Conservation (phyloP, 30 jellyfish, hydroid and myxozoan species). For the Haliclystus octoradiatus region DNA sequence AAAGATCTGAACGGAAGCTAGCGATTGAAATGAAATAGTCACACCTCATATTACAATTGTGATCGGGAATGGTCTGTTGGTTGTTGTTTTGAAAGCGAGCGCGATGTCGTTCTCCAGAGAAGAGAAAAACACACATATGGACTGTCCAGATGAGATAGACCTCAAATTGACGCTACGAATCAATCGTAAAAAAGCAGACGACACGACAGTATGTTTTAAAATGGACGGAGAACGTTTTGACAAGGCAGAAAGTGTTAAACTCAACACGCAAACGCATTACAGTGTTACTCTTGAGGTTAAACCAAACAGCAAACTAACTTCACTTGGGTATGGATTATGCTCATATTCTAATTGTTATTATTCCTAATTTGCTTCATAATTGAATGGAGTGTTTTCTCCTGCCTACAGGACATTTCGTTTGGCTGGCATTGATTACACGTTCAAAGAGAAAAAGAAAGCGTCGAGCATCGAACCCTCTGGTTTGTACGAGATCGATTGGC, state of each 20-base stretch:
- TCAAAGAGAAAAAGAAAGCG: slow-evolving; percentile 48
- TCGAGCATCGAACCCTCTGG: slow-evolving; percentile 51
- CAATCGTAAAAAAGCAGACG: slow-evolving; percentile 37
- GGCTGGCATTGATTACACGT: slow-evolving; percentile 75
- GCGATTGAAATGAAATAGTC: too few relatives aligned
- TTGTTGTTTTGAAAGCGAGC: too few relatives aligned
- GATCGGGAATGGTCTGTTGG: too few relatives aligned
- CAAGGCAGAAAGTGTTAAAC: slow-evolving; percentile 46
- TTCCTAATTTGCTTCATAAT: not conserved
- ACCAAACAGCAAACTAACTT: slow-evolving; percentile 59
- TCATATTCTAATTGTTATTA: not conserved
- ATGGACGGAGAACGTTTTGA: slow-evolving; percentile 91
- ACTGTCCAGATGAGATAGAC: slow-evolving; percentile 30
- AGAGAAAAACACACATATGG: too few relatives aligned
- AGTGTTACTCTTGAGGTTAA: slow-evolving; percentile 54
- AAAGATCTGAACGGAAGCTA: too few relatives aligned
- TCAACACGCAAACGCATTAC: slow-evolving; percentile 50
- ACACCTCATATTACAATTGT: too few relatives aligned
- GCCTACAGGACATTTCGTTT: too few relatives aligned
- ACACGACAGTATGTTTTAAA: slow-evolving; percentile 57
- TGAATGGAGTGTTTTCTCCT: too few relatives aligned
- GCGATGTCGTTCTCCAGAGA: too few relatives aligned
- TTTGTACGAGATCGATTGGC: slow-evolving; percentile 83
- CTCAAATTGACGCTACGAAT: slow-evolving; percentile 50
- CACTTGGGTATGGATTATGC: not conserved